Base-by-base conservation (phyloP, 1,140 invertebrate species). In the Ceratina australensis region DNA sequence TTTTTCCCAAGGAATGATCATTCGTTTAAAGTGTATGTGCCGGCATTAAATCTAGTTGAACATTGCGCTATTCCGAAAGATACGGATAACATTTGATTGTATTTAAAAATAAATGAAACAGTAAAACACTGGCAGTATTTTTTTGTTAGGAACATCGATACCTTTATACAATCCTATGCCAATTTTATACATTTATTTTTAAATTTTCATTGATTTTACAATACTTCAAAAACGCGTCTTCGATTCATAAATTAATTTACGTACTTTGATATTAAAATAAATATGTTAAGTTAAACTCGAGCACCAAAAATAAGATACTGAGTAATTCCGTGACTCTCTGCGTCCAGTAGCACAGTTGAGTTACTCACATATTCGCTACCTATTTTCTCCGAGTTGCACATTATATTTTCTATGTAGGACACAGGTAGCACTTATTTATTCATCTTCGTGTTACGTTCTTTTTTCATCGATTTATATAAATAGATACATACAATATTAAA, bases 1-100 rank as follows among this genome's bases (percentile, higher is more conserved):
- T 96, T 97, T 42, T 98, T 99, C 92, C 94, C 96, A 47, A 94
- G 95, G 83, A 97, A 95, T 57, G 95, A 97, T 86, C 98, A 95
- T 92, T 95, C 95, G 13, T 99, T 99, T 90, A 97, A 97, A 93
- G 95, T 96, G 18, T 99, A 98, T 84, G 93, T 95, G 76, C 98
- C 98, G 47, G 93, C 94, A 1, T 92, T 93, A 26, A 94, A 94
- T 90, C 93, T 94, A 82, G 93, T 98, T 60, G 97, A 98, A 92
- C 96, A 97, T 87, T 97, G 97, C 79, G 95, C 96, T 90, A 96
- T 98, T 72, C 84, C 87, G n/a, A 78, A 66, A 28, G 88, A 88
- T 20, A 66, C 26, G 3, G 65, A 79, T 59, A 56, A n/a, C 26
- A 7, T 22, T 54, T 3, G 72, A 33, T 5, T 33, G 3, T 60